Conservation (phyloP, 2,113 vertebrate genomes). For the Emydocephalus ijimae region DNA sequence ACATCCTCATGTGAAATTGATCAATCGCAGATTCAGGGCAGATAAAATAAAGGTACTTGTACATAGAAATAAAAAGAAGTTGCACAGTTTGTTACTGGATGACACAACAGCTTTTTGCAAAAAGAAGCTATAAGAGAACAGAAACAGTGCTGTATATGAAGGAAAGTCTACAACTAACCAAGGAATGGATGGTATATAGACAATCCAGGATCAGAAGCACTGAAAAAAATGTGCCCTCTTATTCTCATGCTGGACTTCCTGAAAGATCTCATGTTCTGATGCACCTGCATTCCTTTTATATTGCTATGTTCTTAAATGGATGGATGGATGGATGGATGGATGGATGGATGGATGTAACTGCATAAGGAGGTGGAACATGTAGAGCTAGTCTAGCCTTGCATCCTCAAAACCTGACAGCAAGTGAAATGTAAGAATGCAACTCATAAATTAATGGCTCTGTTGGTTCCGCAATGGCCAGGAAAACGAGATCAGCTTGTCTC, state of each 20-base stretch:
- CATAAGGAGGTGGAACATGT: background rate
- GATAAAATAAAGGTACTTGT: background rate
- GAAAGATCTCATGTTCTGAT: background rate
- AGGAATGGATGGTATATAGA: background rate
- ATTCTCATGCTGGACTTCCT: background rate
- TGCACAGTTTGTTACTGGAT: background rate
- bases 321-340: background rate
- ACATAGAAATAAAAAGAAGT: background rate
- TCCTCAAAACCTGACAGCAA: background rate
- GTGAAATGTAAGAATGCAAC: background rate
- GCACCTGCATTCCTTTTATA: background rate
- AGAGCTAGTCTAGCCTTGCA: background rate
- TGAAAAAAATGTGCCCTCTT: background rate
- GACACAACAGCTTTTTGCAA: too few species aligned
- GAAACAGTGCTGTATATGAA: background rate
- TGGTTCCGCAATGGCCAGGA: background rate
- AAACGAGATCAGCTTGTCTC: background rate
- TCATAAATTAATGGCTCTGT: background rate
- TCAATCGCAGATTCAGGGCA: background rate
- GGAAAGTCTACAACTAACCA: background rate
- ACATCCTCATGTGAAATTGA: background rate
- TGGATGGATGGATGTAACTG: background rate
- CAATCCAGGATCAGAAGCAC: background rate
- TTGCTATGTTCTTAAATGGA: background rate
- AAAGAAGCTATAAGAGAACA: background rate